Conservation (phyloP, 2,888 invertebrate species). For the Nomada ferruginata region DNA sequence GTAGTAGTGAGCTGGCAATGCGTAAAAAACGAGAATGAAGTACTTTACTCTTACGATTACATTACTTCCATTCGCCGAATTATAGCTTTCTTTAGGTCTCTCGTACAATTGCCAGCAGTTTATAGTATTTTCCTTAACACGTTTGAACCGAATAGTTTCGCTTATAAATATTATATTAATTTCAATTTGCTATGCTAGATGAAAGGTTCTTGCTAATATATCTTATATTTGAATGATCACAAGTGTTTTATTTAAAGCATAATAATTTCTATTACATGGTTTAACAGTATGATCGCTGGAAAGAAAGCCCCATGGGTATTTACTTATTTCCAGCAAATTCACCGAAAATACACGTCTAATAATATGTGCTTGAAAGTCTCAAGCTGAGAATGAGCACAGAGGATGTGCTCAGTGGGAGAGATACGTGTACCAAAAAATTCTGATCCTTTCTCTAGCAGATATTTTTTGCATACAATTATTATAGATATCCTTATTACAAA, state of each 20-base stretch:
- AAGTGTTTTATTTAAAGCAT: neutral
- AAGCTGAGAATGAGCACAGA: constrained; percentile 30
- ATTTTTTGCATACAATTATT: neutral
- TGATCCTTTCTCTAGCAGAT: too few relatives aligned
- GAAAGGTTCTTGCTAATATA: neutral
- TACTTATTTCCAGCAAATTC: constrained; percentile 25
- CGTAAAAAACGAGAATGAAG: neutral
- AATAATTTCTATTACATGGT: neutral
- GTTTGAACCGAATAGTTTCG: too few relatives aligned
- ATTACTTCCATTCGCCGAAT: neutral
- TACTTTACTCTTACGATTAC: neutral
- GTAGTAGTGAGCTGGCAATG: neutral
- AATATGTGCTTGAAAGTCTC: constrained; percentile 34
- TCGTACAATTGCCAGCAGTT: neutral
- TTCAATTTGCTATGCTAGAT: neutral
- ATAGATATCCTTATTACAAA: neutral
- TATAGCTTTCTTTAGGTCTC: neutral
- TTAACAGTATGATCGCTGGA: neutral
- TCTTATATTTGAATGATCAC: neutral
- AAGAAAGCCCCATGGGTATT: constrained; percentile 13
- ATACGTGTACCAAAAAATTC: neutral
- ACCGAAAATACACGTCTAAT: constrained; percentile 48
- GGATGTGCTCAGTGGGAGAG: constrained; percentile 21
- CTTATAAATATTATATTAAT: neutral
- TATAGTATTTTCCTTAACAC: too few relatives aligned